phyloP scores from a whole-genome alignment of 2,888 invertebrate species.

The Andrena bicolor region DNA sequence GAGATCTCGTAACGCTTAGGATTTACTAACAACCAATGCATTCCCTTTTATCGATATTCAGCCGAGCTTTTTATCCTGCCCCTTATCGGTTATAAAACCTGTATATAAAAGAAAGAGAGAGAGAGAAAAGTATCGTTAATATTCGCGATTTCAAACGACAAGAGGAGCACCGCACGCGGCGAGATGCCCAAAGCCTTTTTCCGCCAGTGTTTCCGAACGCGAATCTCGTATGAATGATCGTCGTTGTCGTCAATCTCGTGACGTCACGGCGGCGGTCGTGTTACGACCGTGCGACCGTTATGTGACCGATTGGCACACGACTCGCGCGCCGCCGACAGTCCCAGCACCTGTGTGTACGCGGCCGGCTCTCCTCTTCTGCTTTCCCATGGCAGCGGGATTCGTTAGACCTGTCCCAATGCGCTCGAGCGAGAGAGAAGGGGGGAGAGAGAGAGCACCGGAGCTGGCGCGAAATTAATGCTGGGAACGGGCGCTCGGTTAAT shows the following conservation, averaged over 20 bases:
- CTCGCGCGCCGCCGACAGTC: conserved; percentile 51
- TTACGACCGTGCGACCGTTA: conserved; percentile 83
- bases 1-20: too few relatives aligned
- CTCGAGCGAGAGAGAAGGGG: not conserved
- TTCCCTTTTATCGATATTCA: too few relatives aligned
- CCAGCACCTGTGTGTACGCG: conserved; percentile 71
- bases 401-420: conserved; percentile 27
- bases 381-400: conserved; percentile 53
- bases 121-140: too few relatives aligned
- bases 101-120: too few relatives aligned
- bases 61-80: too few relatives aligned
- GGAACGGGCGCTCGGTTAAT: conserved; percentile 7
- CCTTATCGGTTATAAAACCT: too few relatives aligned
- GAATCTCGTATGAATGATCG: conserved; percentile 70
- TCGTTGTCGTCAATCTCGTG: conserved; percentile 68
- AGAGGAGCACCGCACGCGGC: too few relatives aligned
- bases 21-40: too few relatives aligned
- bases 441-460: not conserved
- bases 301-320: conserved; percentile 83
- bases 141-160: not conserved
- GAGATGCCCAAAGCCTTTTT: not conserved
- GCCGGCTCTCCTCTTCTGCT: conserved; percentile 37
- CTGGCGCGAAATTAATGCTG: conserved; percentile 25
- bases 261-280: conserved; percentile 75
- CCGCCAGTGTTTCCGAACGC: conserved; percentile 6